phyloP scores from a whole-genome alignment of 1,140 invertebrate species.

The Druon quercuslanigerum region DNA sequence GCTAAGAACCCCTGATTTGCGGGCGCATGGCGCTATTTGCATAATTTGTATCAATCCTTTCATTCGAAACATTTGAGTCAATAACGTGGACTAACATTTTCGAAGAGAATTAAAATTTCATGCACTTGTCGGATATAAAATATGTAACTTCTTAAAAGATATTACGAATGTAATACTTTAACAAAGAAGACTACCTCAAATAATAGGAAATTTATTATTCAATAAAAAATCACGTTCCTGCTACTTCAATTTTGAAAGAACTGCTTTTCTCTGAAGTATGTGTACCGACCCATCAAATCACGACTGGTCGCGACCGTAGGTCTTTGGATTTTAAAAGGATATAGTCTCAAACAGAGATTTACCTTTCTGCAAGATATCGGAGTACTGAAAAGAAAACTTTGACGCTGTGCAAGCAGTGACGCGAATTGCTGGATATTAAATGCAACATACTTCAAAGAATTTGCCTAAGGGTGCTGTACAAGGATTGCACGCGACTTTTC shows the following conservation, averaged over 20 bases:
- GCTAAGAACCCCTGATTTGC: no score
- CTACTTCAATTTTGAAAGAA: neutral
- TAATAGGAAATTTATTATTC: neutral
- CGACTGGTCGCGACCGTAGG: conserved; percentile 18
- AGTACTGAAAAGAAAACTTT: neutral
- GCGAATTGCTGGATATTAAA: neutral
- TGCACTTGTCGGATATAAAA: no score
- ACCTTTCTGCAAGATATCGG: conserved; percentile 1
- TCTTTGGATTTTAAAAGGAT: conserved; percentile 1
- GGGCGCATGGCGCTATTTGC: no score
- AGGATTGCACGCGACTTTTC: neutral
- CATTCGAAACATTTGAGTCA: no score
- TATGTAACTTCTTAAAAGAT: no score
- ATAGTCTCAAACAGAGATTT: conserved; percentile 5
- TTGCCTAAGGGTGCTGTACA: neutral
- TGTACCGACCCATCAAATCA: conserved; percentile 5
- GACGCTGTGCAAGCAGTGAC: neutral
- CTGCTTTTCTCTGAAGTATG: neutral
- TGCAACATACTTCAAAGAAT: conserved; percentile 17
- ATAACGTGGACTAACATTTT: no score
- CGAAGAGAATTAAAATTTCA: no score
- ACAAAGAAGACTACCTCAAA: neutral
- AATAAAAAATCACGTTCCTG: neutral
- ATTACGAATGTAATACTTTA: no score
- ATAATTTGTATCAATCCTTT: no score